Percentiles rank a stretch among this genome's conserved stretches.
phyloP scores from a whole-genome alignment of 2,113 vertebrate species.

The Otis tarda region DNA sequence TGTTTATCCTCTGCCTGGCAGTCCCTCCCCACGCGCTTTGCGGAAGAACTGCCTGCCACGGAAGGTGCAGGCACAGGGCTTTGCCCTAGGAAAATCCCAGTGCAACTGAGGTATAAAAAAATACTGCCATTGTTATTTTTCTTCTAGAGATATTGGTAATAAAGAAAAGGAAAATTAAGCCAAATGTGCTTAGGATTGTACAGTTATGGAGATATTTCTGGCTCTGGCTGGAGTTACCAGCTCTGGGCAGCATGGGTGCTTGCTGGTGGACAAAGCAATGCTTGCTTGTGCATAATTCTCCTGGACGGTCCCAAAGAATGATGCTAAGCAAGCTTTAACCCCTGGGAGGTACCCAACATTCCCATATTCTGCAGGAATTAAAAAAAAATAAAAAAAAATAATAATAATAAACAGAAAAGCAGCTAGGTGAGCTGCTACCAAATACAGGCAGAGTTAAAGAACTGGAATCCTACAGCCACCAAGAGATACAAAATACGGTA shows the following conservation, averaged over 20 bases:
- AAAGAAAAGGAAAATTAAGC: background rate
- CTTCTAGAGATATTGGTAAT: background rate
- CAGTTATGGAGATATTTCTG: background rate
- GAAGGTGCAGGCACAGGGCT: rapidly evolving
- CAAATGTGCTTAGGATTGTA: background rate
- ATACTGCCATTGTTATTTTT: background rate
- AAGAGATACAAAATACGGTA: constrained; percentile 1
- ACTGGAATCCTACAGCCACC: background rate
- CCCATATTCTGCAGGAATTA: background rate
- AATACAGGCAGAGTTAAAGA: background rate
- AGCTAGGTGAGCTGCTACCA: background rate
- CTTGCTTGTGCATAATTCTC: background rate
- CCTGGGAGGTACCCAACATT: background rate
- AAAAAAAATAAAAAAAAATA: too few relatives aligned
- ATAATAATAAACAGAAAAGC: background rate
- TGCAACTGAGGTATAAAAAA: background rate
- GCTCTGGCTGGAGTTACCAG: background rate
- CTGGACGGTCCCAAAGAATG: background rate
- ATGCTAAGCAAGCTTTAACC: background rate
- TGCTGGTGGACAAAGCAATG: rapidly evolving
- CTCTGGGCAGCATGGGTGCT: background rate
- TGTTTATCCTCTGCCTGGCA: background rate
- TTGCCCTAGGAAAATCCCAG: background rate
- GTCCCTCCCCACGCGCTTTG: background rate
- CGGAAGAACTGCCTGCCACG: background rate